Evolutionary conservation across 2,888 invertebrate genomes (phyloP), one percentile per base, ranked within the genome.

Genomic region (Macroteleia sp.): DNA sequence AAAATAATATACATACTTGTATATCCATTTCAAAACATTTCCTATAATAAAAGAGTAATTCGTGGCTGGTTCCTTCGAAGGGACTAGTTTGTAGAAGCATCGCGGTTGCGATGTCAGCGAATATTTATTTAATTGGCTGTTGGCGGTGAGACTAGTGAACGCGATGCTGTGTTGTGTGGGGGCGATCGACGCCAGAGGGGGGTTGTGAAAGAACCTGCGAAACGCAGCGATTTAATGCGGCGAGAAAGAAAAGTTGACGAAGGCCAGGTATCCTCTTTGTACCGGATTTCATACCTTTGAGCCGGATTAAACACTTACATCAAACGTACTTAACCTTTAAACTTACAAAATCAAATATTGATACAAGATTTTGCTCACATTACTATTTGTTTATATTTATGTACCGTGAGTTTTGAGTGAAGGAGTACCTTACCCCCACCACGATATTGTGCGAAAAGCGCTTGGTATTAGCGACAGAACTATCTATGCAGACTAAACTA

Each of bases 101-200:
- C 88, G 89, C 87, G 88, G 80, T 85, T 86, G 88, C 87, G 88
- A 88, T 88, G 89, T 89, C 87, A 88, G 88, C 88, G 89, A 90
- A 90, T 90, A 90, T 90, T 90, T 90, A 90, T 90, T 90, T 90
- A 90, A 90, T 90, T 90, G 90, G 90, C 89, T 88, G 82, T 85
- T 80, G 83, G 82, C 86, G 85, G 83, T 83, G 86, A 83, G 86
- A 83, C 82, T 80, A 82, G 84, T 85, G 85, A 88, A 86, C 85
- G 85, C 82, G 83, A 82, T 86, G 87, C 85, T 85, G 85, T 88
- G 86, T 89, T 88, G 86, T 89, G 89, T 88, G 89, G 88, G 90
- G 89, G 90, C 89, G 90, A 89, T 83, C 78, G 79, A 67, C 75
- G 79, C 46, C 52, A 36, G 67, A 75, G 70, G 66, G 74, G 62